Evolutionary conservation across 2,797 vertebrate genomes (phyloP).

Genomic region (Acrossocheilus wenchowensis): DNA sequence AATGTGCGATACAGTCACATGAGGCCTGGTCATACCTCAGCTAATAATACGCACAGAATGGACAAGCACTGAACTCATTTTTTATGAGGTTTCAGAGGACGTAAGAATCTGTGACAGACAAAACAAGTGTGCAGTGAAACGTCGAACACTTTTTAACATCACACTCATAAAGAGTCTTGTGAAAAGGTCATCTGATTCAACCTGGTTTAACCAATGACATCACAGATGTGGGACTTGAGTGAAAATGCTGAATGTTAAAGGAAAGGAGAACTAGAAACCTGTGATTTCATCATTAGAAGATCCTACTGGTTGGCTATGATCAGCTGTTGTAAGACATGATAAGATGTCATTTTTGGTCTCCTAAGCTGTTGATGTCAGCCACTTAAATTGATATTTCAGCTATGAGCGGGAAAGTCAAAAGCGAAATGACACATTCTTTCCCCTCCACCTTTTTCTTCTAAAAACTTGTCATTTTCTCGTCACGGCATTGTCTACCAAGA

Average conservation of each 20-base stretch:
- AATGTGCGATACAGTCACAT: background rate
- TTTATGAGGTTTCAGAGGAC: background rate
- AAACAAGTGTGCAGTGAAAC: background rate
- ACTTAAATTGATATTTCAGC: constrained; percentile 24
- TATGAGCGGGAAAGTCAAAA: constrained; percentile 52
- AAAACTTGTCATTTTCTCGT: background rate
- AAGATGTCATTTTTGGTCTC: background rate
- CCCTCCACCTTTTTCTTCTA: constrained; percentile 36
- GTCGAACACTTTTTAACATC: constrained; percentile 4
- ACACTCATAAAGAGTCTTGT: background rate
- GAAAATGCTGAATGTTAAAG: background rate
- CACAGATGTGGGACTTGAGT: constrained; percentile 11
- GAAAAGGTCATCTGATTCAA: constrained; percentile 36
- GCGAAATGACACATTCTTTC: constrained; percentile 34
- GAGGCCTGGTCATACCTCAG: constrained; percentile 27
- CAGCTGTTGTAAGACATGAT: background rate
- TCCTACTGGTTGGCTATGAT: background rate
- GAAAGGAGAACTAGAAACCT: constrained; percentile 37
- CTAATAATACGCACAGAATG: background rate
- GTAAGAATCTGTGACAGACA: background rate
- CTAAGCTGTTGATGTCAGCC: background rate
- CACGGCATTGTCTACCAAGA: background rate
- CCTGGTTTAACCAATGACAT: constrained; percentile 19
- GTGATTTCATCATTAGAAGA: constrained; percentile 33
- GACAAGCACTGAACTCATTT: background rate